These are phyloP conservation scores for Oreonectes daqikongensis DNA, from an alignment of 2,797 vertebrate species.

Conservation along the genomic window DNA sequence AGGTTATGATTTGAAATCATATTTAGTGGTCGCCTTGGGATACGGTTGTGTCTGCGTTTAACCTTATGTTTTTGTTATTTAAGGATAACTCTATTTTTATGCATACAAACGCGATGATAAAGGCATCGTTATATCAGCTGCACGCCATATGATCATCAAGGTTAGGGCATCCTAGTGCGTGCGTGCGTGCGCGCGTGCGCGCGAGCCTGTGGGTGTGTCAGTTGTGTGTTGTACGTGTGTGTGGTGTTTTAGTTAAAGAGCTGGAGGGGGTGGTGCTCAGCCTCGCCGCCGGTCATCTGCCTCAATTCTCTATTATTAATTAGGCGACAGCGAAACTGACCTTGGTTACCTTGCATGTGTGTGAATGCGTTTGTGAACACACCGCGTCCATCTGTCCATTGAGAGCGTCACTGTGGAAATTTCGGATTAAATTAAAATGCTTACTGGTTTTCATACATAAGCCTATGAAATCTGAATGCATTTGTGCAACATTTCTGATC, in stretches of 20 bases:
- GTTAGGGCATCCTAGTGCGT: constrained; percentile 44
- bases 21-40: neutral
- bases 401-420: neutral
- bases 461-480: neutral
- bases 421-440: neutral
- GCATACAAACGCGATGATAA: neutral
- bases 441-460: neutral
- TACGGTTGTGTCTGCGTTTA: neutral
- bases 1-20: neutral
- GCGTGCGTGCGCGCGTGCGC: constrained; percentile 13
- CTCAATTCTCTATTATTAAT: constrained; percentile 81
- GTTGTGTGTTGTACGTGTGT: constrained; percentile 47
- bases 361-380: constrained; percentile 20
- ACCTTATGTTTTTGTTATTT: neutral
- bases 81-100: neutral
- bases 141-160: constrained; percentile 31
- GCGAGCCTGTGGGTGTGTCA: constrained; percentile 29
- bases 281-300: constrained; percentile 77
- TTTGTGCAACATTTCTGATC: neutral
- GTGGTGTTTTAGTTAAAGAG: constrained; percentile 74
- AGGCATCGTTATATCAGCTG: neutral
- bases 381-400: neutral
- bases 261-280: constrained; percentile 62
- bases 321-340: constrained; percentile 70
- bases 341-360: constrained; percentile 63